These are phyloP conservation scores for Hymenopus coronatus DNA, from an alignment of 2,888 invertebrate genomes.

Conservation along the genomic window DNA sequence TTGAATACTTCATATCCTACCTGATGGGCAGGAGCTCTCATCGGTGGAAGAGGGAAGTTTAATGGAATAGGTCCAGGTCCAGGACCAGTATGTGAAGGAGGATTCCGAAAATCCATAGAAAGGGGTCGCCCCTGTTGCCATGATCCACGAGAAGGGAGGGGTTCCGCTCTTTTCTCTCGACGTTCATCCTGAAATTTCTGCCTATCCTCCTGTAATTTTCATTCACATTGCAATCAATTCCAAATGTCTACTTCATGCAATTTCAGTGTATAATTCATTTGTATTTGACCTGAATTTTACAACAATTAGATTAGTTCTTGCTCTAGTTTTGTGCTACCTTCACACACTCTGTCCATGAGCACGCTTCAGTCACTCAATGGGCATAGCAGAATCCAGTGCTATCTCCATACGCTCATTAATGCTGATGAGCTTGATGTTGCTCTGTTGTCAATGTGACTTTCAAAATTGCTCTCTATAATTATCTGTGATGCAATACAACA, in stretches of 20 bases:
- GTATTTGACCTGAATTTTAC: background rate
- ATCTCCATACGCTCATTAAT: too few relatives aligned
- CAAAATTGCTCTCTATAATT: too few relatives aligned
- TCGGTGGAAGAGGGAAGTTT: slow-evolving; percentile 24
- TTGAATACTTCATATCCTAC: slow-evolving; percentile 12
- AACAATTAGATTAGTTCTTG: background rate
- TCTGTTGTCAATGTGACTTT: too few relatives aligned
- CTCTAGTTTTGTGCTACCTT: background rate
- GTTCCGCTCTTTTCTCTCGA: slow-evolving; percentile 21
- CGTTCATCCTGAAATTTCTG: slow-evolving; percentile 25
- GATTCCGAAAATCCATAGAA: slow-evolving; percentile 26
- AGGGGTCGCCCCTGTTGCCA: slow-evolving; percentile 26
- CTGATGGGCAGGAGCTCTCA: slow-evolving; percentile 29
- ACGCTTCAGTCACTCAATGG: too few relatives aligned
- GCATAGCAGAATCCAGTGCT: too few relatives aligned
- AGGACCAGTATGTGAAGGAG: slow-evolving; percentile 26
- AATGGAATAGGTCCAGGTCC: slow-evolving; percentile 21
- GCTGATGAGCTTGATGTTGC: too few relatives aligned
- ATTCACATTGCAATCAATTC: background rate
- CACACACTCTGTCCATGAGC: too few relatives aligned
- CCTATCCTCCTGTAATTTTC: background rate
- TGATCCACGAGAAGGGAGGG: slow-evolving; percentile 13
- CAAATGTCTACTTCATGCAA: background rate
- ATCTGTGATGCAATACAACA: too few relatives aligned
- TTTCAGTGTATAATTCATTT: background rate